Evolutionary conservation across 2,888 invertebrate genomes (phyloP), one percentile per base, ranked within the genome.

Genomic region (Odontomyia ornata): DNA sequence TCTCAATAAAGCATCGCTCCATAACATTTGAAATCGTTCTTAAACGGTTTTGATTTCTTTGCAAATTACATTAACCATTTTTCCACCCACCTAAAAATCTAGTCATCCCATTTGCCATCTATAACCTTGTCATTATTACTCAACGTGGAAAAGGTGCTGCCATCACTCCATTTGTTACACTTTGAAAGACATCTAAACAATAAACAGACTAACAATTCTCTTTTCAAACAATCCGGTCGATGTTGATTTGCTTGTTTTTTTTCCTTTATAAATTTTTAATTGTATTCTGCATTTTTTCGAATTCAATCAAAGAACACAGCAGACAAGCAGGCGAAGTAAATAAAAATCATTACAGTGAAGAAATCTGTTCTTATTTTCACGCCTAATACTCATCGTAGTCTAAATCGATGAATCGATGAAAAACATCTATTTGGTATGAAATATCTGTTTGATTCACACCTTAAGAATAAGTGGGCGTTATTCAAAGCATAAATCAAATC

Each of bases 131-230:
- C 69, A 69, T 27, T 69, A 69, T 69, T 69, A 69, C 69, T 69
- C 69, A 69, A 69, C 69, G 46, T 47, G 69, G 46, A 72, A 73
- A 43, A 73, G 57, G 57, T 25, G 36, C 60, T 27, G 60, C 73
- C 73, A 60, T 73, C 73, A 73, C 73, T 60, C 73, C 57, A 25
- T 57, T 73, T 73, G 73, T 30, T 73, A 73, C 73, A 73, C 18
- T 36, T 73, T 23, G 73, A 36, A 57, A 73, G 60, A 73, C 57
- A 60, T 46, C 69, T 47, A 30, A 27, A 36, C 36, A 65, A 52
- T 18, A 52, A 52, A 47, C 47, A 52, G 18, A 52, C 25, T 47
- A 27, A 23, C 71, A 72, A 65, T 65, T 65, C 71, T 72, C 52
- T 36, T 52, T n/a, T 28, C 28, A 52, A 72, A 72, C 71, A 43